Conservation (phyloP, 2,113 vertebrate genomes). For the Chaenocephalus aceratus region DNA sequence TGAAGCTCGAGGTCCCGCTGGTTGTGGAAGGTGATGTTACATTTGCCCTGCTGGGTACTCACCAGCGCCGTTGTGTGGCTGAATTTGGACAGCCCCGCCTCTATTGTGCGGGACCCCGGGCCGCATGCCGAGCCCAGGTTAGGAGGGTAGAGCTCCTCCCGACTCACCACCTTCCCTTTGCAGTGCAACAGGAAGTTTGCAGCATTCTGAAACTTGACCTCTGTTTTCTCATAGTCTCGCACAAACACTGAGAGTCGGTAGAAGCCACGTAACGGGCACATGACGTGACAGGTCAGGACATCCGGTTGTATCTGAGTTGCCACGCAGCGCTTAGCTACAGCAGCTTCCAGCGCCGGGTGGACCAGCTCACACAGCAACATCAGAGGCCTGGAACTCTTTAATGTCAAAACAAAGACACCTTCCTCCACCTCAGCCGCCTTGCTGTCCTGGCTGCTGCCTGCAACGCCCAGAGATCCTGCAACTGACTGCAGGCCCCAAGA, state of each 20-base stretch:
- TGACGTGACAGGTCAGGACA: constrained; percentile 80
- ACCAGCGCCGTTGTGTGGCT: constrained; percentile 80
- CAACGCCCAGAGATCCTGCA: constrained; percentile 74
- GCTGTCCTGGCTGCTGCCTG: constrained; percentile 67
- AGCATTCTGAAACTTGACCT: constrained; percentile 76
- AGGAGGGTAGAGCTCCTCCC: constrained; percentile 80
- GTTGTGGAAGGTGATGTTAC: constrained; percentile 85
- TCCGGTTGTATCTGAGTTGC: constrained; percentile 82
- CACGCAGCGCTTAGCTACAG: constrained; percentile 79
- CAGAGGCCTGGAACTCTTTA: constrained; percentile 79
- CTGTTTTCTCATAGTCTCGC: constrained; percentile 76
- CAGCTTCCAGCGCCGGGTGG: constrained; percentile 70
- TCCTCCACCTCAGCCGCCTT: constrained; percentile 71
- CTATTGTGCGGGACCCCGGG: constrained; percentile 78
- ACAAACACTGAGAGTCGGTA: constrained; percentile 85
- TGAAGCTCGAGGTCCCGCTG: constrained; percentile 59
- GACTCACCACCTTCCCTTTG: constrained; percentile 54
- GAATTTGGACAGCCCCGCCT: constrained; percentile 80
- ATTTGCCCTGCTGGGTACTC: constrained; percentile 82
- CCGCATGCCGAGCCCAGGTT: constrained; percentile 81
- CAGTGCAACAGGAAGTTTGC: constrained; percentile 85
- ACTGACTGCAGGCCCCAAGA: constrained; percentile 84
- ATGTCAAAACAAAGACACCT: constrained; percentile 68
- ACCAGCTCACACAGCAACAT: constrained; percentile 80
- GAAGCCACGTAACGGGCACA: constrained; percentile 82